Conservation (phyloP, 1,140 invertebrate genomes). For the Solenopsis invicta region DNA sequence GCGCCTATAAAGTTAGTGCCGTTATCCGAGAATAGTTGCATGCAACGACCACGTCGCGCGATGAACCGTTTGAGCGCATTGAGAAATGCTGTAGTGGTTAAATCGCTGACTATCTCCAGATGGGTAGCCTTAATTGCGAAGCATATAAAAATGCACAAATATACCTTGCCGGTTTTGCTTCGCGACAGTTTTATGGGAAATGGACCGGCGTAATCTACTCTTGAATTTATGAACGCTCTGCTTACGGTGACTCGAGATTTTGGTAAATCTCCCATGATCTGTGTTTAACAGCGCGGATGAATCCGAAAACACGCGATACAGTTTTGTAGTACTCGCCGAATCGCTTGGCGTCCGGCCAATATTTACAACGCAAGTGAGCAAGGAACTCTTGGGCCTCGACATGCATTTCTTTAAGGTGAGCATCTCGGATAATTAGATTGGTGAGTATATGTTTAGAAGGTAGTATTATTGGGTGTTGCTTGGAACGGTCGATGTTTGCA, state of each 20-base stretch:
- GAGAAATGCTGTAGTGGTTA: background rate
- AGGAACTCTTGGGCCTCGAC: background rate
- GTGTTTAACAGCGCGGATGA: too few relatives aligned
- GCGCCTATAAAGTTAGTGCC: background rate
- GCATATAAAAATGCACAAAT: too few relatives aligned
- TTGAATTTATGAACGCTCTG: background rate
- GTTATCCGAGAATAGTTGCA: too few relatives aligned
- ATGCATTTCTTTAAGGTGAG: background rate
- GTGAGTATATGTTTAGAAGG: too few relatives aligned
- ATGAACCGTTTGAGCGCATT: constrained; percentile 2
- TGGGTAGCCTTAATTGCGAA: too few relatives aligned
- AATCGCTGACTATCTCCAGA: too few relatives aligned
- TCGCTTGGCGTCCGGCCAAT: background rate
- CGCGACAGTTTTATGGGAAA: background rate
- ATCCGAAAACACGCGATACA: too few relatives aligned
- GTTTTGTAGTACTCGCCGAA: too few relatives aligned
- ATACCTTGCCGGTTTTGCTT: background rate
- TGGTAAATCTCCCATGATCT: too few relatives aligned
- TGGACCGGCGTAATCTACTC: background rate
- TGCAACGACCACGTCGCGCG: background rate
- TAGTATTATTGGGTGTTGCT: too few relatives aligned
- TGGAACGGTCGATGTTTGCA: background rate
- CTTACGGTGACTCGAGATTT: too few relatives aligned
- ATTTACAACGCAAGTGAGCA: background rate
- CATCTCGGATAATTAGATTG: background rate